Base-by-base conservation (phyloP, 2,797 vertebrate species). In the Melanotaenia maccullochi region DNA sequence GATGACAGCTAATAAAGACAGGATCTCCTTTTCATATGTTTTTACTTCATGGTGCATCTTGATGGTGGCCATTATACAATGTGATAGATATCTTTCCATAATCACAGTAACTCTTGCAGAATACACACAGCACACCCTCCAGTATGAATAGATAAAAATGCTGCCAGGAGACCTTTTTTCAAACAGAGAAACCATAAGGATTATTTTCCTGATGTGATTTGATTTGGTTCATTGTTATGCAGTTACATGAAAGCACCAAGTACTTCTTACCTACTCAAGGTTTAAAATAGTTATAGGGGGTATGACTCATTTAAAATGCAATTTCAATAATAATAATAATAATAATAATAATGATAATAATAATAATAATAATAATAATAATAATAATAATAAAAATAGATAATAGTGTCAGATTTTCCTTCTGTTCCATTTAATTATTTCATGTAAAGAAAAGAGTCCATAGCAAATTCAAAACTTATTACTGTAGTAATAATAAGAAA, bases 1-100 rank as follows among this genome's bases (percentile, higher is more conserved):
- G 94, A 96, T 96, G 96, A 97, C 96, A 97, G 95, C 95, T 97
- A 97, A 98, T 98, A 97, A 97, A 96, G 85, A 88, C 76, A 92
- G 94, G 93, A 94, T 96, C 94, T 96, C 96, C 95, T 92, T 94
- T 93, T 77, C 79, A 93, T 82, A 92, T 95, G 95, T 96, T 97
- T 97, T 96, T 96, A 96, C 96, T 95, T 95, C 93, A 56, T 85
- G 86, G 90, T 90, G 94, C 93, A 81, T 93, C 93, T 93, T 94
- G 89, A 95, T 92, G 87, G 85, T 63, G 91, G 93, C 92, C 93
- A 93, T 96, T 95, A 93, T 85, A 87, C 79, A 78, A 85, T 93
- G 89, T 94, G 95, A 96, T 94, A 89, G 93, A 95, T 95, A 88
- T 92, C 90, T 38, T 66, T 75, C 75, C 54, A 58, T 74, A 70